These are phyloP conservation scores for Platycercus adscitus DNA, from an alignment of 2,113 vertebrate genomes.

Conservation along the genomic window DNA sequence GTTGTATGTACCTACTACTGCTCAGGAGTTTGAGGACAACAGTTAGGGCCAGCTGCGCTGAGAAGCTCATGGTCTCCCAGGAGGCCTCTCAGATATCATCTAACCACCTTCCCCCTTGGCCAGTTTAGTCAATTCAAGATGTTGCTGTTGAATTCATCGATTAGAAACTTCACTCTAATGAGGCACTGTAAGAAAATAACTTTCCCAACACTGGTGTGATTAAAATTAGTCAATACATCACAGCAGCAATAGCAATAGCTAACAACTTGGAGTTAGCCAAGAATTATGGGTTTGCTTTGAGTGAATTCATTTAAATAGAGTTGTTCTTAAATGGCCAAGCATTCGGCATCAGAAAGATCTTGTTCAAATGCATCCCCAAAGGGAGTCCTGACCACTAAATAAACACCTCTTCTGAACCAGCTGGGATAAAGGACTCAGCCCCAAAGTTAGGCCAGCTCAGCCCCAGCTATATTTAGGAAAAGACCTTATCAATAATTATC, in stretches of 20 bases:
- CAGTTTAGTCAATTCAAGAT: not conserved
- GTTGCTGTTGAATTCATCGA: not conserved
- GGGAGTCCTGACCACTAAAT: not conserved
- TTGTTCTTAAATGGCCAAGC: not conserved
- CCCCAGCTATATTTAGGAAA: not conserved
- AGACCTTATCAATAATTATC: not conserved
- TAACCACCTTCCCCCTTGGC: not conserved
- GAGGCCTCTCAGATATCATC: not conserved
- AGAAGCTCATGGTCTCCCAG: not conserved
- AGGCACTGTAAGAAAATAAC: conserved; percentile 1
- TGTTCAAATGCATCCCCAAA: not conserved
- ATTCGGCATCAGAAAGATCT: not conserved
- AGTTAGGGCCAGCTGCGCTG: not conserved
- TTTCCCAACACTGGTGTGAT: not conserved
- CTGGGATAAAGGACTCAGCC: not conserved
- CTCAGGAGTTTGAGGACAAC: not conserved
- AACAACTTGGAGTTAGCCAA: not conserved
- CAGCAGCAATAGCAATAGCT: conserved; percentile 1
- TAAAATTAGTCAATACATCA: conserved; percentile 36
- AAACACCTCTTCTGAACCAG: not conserved
- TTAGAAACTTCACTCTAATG: not conserved
- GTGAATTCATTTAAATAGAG: not conserved
- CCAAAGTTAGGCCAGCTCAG: not conserved
- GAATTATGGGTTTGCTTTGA: not conserved
- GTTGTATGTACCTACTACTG: not conserved